Evolutionary conservation across 2,888 invertebrate species (phyloP).

Genomic region (Atherix ibis): DNA sequence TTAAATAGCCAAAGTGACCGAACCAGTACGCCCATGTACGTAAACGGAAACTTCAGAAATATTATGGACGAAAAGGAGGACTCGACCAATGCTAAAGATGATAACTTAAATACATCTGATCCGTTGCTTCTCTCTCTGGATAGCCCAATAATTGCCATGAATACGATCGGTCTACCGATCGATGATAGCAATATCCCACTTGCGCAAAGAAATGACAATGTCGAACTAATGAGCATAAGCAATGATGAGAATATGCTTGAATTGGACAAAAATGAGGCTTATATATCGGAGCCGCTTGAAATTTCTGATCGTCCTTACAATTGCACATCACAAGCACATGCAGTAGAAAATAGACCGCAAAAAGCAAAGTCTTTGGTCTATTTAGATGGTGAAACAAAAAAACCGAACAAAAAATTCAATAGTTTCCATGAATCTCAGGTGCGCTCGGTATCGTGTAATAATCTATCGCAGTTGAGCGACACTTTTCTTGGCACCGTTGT

Average conservation of each 20-base stretch:
- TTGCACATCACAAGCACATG: constrained; percentile 8
- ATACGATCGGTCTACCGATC: constrained; percentile 24
- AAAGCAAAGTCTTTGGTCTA: constrained; percentile 16
- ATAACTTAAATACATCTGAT: not conserved
- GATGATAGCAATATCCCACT: not conserved
- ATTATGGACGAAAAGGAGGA: constrained; percentile 10
- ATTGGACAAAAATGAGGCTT: constrained; percentile 24
- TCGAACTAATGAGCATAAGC: constrained; percentile 11
- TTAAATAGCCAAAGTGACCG: constrained; percentile 22
- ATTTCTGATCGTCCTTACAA: constrained; percentile 20
- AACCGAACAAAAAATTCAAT: constrained; percentile 9
- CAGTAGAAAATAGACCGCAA: constrained; percentile 8
- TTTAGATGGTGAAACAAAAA: constrained; percentile 6
- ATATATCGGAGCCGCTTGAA: constrained; percentile 27
- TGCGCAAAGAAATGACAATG: not conserved
- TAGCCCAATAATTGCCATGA: constrained; percentile 21
- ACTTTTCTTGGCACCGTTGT: constrained; percentile 9
- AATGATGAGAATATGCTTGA: constrained; percentile 16
- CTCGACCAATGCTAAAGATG: not conserved
- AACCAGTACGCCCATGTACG: constrained; percentile 25
- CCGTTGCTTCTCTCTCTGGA: constrained; percentile 5
- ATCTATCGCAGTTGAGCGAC: constrained; percentile 12
- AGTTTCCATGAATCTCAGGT: constrained; percentile 14
- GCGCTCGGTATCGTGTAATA: constrained; percentile 18
- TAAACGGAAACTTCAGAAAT: constrained; percentile 20